Evolutionary conservation across 2,797 vertebrate species (phyloP).

Genomic region (Mionectes olivaceus): DNA sequence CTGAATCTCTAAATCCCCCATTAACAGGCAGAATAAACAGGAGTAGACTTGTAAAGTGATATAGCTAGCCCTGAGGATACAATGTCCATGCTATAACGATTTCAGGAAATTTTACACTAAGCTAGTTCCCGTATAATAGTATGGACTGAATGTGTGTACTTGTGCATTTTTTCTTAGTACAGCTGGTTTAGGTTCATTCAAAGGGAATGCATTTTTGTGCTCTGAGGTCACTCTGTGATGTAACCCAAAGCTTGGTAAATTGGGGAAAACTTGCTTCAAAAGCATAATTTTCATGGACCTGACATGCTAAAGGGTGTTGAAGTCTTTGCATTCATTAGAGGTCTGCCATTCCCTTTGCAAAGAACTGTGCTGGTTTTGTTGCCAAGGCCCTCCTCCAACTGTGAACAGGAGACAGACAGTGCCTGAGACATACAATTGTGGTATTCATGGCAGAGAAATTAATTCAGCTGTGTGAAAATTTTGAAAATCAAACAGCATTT

Average conservation of each 20-base stretch:
- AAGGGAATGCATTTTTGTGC: not conserved
- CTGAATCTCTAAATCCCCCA: not conserved
- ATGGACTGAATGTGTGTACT: not conserved
- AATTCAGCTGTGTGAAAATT: conserved; percentile 10
- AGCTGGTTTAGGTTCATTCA: not conserved
- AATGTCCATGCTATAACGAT: not conserved
- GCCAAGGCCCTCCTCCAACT: conserved; percentile 48
- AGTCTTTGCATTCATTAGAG: conserved; percentile 3
- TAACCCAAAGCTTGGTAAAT: not conserved
- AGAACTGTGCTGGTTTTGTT: conserved; percentile 6
- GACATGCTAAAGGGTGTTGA: not conserved
- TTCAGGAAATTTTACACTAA: not conserved
- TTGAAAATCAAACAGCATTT: not conserved
- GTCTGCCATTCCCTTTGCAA: not conserved
- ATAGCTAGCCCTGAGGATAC: not conserved
- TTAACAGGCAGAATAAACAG: not conserved
- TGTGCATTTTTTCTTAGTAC: not conserved
- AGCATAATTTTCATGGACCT: not conserved
- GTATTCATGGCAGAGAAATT: conserved; percentile 38
- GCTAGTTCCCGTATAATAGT: not conserved
- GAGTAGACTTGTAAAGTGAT: not conserved
- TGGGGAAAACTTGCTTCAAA: not conserved
- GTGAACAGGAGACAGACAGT: not conserved
- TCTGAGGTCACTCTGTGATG: not conserved
- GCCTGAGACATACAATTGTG: not conserved